Conservation (phyloP, 2,113 vertebrate species). For the Picathartes gymnocephalus region DNA sequence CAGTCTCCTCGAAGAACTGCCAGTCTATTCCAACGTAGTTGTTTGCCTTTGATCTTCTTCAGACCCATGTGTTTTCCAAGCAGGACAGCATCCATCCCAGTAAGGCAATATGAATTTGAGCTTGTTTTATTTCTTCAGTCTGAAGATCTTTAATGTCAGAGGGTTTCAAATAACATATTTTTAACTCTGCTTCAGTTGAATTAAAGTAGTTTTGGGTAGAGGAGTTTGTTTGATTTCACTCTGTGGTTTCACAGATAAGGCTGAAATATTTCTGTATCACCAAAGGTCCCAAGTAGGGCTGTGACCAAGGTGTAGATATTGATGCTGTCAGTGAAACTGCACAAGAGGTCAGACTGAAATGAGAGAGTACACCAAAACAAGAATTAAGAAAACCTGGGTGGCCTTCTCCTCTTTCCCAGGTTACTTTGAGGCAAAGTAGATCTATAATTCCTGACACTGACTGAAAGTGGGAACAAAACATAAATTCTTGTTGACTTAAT, state of each 20-base stretch:
- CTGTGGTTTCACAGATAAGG: background rate
- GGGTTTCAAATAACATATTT: background rate
- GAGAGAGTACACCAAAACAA: background rate
- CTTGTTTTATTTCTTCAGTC: background rate
- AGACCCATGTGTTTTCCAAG: background rate
- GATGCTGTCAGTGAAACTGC: background rate
- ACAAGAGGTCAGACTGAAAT: background rate
- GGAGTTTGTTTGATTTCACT: background rate
- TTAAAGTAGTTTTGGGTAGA: background rate
- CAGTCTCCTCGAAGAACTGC: background rate
- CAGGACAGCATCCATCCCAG: background rate
- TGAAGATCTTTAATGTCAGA: background rate
- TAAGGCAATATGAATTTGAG: background rate
- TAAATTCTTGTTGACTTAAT: conserved; percentile 74
- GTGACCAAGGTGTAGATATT: background rate
- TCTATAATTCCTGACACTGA: conserved; percentile 67
- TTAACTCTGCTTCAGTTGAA: background rate
- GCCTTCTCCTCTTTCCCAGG: conserved; percentile 45
- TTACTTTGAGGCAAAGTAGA: conserved; percentile 57
- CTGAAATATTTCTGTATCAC: background rate
- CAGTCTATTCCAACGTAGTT: background rate
- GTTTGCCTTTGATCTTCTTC: conserved; percentile 29
- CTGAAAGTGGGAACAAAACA: conserved; percentile 63
- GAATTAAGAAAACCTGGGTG: background rate
- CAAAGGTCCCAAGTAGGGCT: background rate